Conservation (phyloP, 2,113 vertebrate species). For the Bostrychus sinensis region DNA sequence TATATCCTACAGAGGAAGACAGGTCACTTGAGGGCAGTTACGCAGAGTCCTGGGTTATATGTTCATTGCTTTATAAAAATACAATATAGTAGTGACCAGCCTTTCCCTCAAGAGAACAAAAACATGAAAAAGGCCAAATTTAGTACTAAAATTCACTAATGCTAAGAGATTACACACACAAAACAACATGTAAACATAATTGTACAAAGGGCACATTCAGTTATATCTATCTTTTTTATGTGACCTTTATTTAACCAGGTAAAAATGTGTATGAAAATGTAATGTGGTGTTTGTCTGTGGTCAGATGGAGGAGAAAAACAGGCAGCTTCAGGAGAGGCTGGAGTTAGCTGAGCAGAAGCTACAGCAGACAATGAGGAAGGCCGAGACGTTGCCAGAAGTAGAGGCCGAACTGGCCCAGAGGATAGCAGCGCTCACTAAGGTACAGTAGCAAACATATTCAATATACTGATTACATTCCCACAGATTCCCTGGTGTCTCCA, state of each 20-base stretch:
- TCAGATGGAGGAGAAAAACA: conserved; percentile 98
- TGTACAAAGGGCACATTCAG: no score
- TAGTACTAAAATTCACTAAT: no score
- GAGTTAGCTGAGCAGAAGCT: conserved; percentile 98
- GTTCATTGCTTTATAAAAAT: neutral
- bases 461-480: conserved; percentile 8
- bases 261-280: neutral
- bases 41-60: conserved; percentile 6
- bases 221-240: neutral
- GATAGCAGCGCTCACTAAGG: conserved; percentile 98
- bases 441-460: conserved; percentile 55
- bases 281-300: conserved; percentile 7
- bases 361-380: conserved; percentile 98
- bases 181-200: no score
- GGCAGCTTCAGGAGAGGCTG: conserved; percentile 94
- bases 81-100: neutral
- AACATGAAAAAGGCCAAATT: no score
- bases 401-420: conserved; percentile 98
- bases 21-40: conserved; percentile 5
- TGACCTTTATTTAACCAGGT: neutral
- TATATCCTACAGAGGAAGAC: conserved; percentile 4
- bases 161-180: no score
- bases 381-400: conserved; percentile 97
- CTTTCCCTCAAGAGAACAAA: no score
- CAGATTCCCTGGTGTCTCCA: conserved; percentile 27